Evolutionary conservation across 2,888 invertebrate genomes (phyloP).

Genomic region (Eupeodes latifasciatus): DNA sequence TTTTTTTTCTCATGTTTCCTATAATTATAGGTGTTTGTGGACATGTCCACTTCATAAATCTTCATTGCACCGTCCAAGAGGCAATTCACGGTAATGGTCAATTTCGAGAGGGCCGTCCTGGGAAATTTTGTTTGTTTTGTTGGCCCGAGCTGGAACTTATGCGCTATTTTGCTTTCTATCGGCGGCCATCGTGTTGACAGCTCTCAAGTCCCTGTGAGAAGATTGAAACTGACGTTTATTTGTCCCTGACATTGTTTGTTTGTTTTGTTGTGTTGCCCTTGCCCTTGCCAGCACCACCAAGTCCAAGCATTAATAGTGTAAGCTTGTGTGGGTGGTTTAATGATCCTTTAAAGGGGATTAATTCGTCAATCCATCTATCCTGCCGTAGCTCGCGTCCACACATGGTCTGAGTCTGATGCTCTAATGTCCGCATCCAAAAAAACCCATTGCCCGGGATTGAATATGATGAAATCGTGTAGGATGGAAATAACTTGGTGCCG

Average conservation of each 20-base stretch:
- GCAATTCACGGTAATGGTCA: conserved; percentile 74
- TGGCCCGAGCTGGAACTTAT: not conserved
- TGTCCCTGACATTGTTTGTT: conserved; percentile 49
- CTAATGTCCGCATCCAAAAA: conserved; percentile 1
- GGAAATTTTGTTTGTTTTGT: conserved; percentile 34
- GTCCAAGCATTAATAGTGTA: not conserved
- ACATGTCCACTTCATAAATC: conserved; percentile 77
- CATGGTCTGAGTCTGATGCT: conserved; percentile 40
- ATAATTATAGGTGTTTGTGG: conserved; percentile 76
- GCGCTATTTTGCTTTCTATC: conserved; percentile 37
- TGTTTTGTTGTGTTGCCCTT: not conserved
- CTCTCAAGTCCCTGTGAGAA: conserved; percentile 32
- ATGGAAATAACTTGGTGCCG: conserved; percentile 32
- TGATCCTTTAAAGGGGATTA: conserved; percentile 74
- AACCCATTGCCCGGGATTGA: not conserved
- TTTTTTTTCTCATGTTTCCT: conserved; percentile 61
- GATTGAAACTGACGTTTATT: conserved; percentile 57
- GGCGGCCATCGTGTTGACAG: conserved; percentile 63
- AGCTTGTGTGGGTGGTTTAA: conserved; percentile 63
- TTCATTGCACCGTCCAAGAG: conserved; percentile 72
- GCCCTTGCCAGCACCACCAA: not conserved
- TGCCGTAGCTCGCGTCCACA: conserved; percentile 49
- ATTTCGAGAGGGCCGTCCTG: conserved; percentile 63
- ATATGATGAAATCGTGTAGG: conserved; percentile 61
- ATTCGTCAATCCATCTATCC: conserved; percentile 67